Conservation (phyloP, 2,888 invertebrate genomes). For the Callimorpha dominula region DNA sequence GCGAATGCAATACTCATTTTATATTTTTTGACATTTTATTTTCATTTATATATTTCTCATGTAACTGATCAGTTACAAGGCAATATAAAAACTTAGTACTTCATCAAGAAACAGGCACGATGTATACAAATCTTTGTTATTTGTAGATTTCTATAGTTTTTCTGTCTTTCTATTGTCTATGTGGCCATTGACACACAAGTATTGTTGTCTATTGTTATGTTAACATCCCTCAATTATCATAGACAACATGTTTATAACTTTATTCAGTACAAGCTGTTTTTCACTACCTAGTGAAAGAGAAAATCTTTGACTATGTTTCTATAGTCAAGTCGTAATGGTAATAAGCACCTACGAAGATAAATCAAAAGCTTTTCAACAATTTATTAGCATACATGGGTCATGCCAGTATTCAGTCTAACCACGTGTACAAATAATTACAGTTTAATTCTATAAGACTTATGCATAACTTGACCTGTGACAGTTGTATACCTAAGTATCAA, state of each 20-base stretch:
- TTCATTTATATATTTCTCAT: not conserved
- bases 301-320: too few relatives aligned
- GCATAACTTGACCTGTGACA: not conserved
- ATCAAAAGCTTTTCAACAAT: not conserved
- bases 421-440: not conserved
- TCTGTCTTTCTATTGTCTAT: conserved; percentile 12
- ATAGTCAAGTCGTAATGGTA: too few relatives aligned
- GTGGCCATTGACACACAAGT: conserved; percentile 11
- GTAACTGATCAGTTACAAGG: not conserved
- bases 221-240: conserved; percentile 18
- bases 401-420: not conserved
- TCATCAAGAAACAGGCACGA: not conserved
- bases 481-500: not conserved
- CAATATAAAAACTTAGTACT: not conserved
- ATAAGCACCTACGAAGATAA: not conserved
- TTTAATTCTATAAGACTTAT: not conserved
- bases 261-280: too few relatives aligned
- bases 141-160: conserved; percentile 17
- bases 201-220: conserved; percentile 17
- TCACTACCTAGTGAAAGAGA: too few relatives aligned
- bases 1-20: too few relatives aligned
- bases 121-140: conserved; percentile 5
- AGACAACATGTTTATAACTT: conserved; percentile 17
- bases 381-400: not conserved
- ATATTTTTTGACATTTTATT: not conserved